Evolutionary conservation across 2,888 invertebrate species (phyloP), one percentile per base, ranked within the genome.

Genomic region (Perdita meconis): DNA sequence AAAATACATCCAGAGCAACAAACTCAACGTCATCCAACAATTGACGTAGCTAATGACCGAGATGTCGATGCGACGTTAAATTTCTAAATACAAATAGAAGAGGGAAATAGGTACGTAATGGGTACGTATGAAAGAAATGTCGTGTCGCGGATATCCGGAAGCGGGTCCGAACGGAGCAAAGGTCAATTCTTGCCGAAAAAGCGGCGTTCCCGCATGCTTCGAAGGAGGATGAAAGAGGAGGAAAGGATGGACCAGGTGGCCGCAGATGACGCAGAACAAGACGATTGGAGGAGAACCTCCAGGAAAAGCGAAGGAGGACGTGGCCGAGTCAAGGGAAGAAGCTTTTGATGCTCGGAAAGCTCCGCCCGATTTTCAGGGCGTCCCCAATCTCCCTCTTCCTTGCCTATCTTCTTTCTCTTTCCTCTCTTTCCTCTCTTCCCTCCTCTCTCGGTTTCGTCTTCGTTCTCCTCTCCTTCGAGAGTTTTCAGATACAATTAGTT

Each of bases 401-500:
- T 59, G 16, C 56, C 67, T 56, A 75, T 50, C 26, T 53, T 63
- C 69, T 74, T 82, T 79, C 77, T 85, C 84, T 78, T 73, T 76
- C 78, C 64, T 66, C 80, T 64, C 57, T 30, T 30, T 30, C 66
- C 61, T 64, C 61, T 59, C 65, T 30, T 8, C 67, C 38, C 69
- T 78, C 74, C 73, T 69, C 73, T 26, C 71, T 16, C n/a, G 34
- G 57, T 65, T 64, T 73, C 78, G 66, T 61, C 77, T 64, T 81
- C 61, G 59, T 51, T 26, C 70, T 80, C 66, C 51, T 69, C 78
- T 73, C 77, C 71, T 72, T 63, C 74, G 78, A 82, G 78, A 85
- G 81, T 89, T 87, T 89, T 86, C 80, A 84, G 79, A 77, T 78
- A 81, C 89, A 89, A 91, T 90, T 90, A 91, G 91, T 91, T 88